Evolutionary conservation across 2,797 vertebrate species (phyloP).

Genomic region (Arrhamphus sclerolepis): DNA sequence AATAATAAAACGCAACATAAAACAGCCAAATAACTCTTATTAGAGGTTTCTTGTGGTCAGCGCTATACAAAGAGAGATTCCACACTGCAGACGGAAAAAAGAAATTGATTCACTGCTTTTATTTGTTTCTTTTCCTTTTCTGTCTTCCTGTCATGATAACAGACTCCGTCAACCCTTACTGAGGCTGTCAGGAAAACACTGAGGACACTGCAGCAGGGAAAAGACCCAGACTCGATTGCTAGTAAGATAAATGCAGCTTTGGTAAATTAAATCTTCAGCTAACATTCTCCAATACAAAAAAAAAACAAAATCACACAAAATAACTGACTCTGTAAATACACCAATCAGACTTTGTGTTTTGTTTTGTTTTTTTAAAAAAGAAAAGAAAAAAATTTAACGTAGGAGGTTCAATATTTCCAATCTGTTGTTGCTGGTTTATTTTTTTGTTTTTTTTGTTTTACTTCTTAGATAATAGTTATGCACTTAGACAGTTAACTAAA

Average conservation of each 20-base stretch:
- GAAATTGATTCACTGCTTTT: not conserved
- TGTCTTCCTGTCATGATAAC: constrained; percentile 1
- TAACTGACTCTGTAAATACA: no score
- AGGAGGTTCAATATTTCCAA: no score
- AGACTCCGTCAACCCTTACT: constrained; percentile 83
- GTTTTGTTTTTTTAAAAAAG: no score
- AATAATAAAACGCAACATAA: no score
- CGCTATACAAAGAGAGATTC: not conserved
- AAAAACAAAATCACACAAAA: not conserved
- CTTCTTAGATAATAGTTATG: no score
- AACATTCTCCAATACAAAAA: not conserved
- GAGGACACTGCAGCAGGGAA: constrained; percentile 80
- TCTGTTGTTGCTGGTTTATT: no score
- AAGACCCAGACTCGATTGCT: constrained; percentile 79
- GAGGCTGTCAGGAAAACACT: constrained; percentile 83
- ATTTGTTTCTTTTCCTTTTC: not conserved
- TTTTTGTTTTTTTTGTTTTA: no score
- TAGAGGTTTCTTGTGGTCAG: not conserved
- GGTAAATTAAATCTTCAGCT: not conserved
- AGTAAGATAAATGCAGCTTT: constrained; percentile 62
- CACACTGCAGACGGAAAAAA: no score
- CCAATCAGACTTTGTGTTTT: not conserved
- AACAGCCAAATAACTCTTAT: not conserved
- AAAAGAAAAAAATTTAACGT: no score
- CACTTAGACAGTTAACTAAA: no score